Conservation (phyloP, 2,888 invertebrate genomes). For the Drosophila antonietae region DNA sequence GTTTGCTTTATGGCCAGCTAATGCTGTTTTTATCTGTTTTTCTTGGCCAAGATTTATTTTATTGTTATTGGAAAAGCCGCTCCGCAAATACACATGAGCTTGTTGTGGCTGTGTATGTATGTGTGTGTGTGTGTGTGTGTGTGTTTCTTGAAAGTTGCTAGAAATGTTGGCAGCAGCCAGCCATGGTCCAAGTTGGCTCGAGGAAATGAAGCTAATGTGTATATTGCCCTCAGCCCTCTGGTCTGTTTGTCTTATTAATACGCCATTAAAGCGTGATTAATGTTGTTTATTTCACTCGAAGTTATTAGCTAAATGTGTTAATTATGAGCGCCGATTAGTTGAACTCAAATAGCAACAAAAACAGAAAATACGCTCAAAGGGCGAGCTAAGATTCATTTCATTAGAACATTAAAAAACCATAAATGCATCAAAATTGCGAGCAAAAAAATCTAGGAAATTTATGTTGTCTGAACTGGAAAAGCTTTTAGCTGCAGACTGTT, state of each 20-base stretch:
- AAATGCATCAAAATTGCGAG: background rate
- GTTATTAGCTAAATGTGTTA: slow-evolving; percentile 81
- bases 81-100: slow-evolving; percentile 21
- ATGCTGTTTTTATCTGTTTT: slow-evolving; percentile 79
- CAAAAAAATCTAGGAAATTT: background rate
- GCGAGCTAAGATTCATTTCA: background rate
- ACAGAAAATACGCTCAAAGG: background rate
- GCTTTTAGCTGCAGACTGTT: slow-evolving; percentile 4
- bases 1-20: slow-evolving; percentile 72
- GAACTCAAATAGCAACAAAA: slow-evolving; percentile 13
- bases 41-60: slow-evolving; percentile 78
- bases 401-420: slow-evolving; percentile 2
- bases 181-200: slow-evolving; percentile 7
- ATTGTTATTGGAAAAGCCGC: slow-evolving; percentile 77
- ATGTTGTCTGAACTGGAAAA: slow-evolving; percentile 4
- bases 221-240: slow-evolving; percentile 15
- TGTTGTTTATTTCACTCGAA: slow-evolving; percentile 78
- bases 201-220: slow-evolving; percentile 26
- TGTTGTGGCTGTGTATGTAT: background rate
- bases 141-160: slow-evolving; percentile 60
- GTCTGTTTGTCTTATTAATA: slow-evolving; percentile 75
- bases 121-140: slow-evolving; percentile 10
- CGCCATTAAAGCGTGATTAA: slow-evolving; percentile 78
- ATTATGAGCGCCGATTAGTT: slow-evolving; percentile 74
- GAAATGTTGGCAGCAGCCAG: slow-evolving; percentile 15